Conservation (phyloP, 2,888 invertebrate species). For the Drosophila cognata region DNA sequence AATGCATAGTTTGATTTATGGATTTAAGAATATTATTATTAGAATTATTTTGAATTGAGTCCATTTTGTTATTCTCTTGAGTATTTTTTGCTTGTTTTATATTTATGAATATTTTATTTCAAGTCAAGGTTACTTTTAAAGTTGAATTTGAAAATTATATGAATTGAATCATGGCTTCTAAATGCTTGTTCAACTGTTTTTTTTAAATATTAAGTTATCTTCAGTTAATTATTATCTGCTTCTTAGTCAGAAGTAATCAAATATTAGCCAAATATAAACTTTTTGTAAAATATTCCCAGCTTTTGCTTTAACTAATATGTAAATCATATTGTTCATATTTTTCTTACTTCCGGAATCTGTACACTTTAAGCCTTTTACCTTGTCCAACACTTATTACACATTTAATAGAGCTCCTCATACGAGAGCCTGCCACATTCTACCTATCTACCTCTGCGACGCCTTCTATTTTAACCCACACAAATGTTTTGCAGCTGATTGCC, state of each 20-base stretch:
- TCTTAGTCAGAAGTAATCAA: neutral
- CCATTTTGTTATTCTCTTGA: neutral
- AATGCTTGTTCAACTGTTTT: neutral
- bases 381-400: neutral
- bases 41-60: neutral
- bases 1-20: neutral
- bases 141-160: neutral
- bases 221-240: neutral
- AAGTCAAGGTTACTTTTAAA: neutral
- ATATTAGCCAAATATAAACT: neutral
- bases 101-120: neutral
- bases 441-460: too few relatives aligned
- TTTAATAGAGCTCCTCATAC: neutral
- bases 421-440: neutral
- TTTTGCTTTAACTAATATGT: neutral
- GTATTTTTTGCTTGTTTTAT: neutral
- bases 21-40: neutral
- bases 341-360: neutral
- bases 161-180: neutral
- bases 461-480: neutral
- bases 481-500: conserved; percentile 38
- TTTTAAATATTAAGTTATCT: neutral
- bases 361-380: neutral
- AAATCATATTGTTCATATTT: neutral
- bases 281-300: neutral